These are phyloP conservation scores for Fragum sueziense DNA, from an alignment of 2,888 invertebrate genomes.

Conservation along the genomic window DNA sequence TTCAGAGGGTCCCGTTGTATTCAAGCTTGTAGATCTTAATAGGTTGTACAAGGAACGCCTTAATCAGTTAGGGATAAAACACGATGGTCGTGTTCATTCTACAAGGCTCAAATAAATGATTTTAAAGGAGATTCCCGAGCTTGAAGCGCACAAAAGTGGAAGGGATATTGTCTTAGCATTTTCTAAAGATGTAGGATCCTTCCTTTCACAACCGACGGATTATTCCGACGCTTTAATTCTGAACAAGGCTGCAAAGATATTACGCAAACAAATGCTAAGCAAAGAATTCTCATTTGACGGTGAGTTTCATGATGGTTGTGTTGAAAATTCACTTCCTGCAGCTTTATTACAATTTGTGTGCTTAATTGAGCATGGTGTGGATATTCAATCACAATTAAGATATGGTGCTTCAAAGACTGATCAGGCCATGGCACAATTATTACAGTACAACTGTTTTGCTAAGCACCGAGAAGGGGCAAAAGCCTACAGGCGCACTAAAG, in stretches of 20 bases:
- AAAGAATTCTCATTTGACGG: constrained; percentile 44
- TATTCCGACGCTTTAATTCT: constrained; percentile 60
- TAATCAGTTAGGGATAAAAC: constrained; percentile 18
- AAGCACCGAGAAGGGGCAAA: constrained; percentile 23
- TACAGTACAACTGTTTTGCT: constrained; percentile 45
- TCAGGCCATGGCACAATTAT: constrained; percentile 35
- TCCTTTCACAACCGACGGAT: constrained; percentile 37
- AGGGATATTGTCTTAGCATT: constrained; percentile 35
- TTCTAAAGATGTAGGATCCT: constrained; percentile 54
- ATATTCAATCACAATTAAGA: constrained; percentile 35
- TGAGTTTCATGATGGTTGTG: constrained; percentile 45
- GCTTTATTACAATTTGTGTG: constrained; percentile 39
- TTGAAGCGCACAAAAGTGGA: constrained; percentile 50
- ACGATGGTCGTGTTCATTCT: constrained; percentile 14
- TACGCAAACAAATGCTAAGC: constrained; percentile 53
- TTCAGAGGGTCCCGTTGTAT: constrained; percentile 38
- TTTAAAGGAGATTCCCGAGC: constrained; percentile 47
- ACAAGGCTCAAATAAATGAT: constrained; percentile 44
- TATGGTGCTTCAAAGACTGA: constrained; percentile 38
- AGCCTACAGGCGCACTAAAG: constrained; percentile 29
- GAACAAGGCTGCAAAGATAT: constrained; percentile 60
- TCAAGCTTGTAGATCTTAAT: constrained; percentile 49
- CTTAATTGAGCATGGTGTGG: constrained; percentile 52
- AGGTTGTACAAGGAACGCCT: constrained; percentile 49
- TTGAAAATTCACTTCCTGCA: constrained; percentile 42